Evolutionary conservation across 2,888 invertebrate species (phyloP), one percentile per base, ranked within the genome.

Genomic region (Drosophila anomalata): DNA sequence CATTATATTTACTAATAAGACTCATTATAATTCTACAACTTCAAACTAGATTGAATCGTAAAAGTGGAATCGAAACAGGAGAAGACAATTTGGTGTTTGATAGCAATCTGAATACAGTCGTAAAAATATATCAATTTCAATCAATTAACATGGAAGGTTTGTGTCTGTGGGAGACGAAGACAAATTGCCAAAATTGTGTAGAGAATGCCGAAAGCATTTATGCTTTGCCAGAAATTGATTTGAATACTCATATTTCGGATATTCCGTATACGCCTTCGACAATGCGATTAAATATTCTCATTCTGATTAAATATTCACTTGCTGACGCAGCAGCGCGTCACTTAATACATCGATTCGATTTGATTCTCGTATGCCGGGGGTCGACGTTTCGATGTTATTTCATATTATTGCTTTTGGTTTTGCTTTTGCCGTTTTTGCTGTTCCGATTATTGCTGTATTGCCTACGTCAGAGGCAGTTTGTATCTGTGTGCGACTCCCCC

Each of bases 261-360:
- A 76, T 77, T 77, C 74, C 72, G 79, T 70, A 68, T 75, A 71
- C 75, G 75, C 65, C 53, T 44, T 41, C 68, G 75, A 55, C 51
- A 65, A 63, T 70, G 24, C 50, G 82, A 77, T 77, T 87, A 78
- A 81, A 65, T 76, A 78, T 79, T 59, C 61, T 77, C 79, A 78
- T 83, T 82, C 61, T 77, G 82, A 78, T 83, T 82, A 76, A 86
- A 70, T 88, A 84, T 88, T 88, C 73, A 84, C 70, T 86, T 88
- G 84, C 88, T 84, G 88, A 86, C 88, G 83, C 78, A 79, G 84
- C 75, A 73, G 59, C 63, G 71, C 83, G 88, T 83, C 81, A 80
- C 67, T 76, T 66, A 68, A 65, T 69, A 75, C 78, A 81, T 42
- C 67, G 46, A 31, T 44, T 53, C 8, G 22, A 36, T 22, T 36